Conservation (phyloP, 2,888 invertebrate genomes). For the Dasypolia templi region DNA sequence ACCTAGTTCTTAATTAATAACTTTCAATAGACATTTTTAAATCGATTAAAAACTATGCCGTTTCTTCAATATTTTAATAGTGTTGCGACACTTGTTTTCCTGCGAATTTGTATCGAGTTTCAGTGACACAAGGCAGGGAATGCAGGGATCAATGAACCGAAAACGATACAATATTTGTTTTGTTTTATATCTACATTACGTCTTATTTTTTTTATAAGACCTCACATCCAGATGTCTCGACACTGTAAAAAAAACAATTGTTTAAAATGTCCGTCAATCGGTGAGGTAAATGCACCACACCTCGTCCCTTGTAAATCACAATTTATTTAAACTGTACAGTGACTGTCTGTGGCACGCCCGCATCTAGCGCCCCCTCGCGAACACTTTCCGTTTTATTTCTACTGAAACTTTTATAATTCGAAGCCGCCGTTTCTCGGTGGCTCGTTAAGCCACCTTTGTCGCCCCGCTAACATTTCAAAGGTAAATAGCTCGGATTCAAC, state of each 20-base stretch:
- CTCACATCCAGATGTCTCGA: conserved; percentile 24
- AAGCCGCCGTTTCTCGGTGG: conserved; percentile 72
- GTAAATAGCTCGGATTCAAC: conserved; percentile 79
- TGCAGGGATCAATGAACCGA: too few relatives aligned
- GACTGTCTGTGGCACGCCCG: conserved; percentile 66
- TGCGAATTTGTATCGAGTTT: background rate
- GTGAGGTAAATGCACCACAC: conserved; percentile 63
- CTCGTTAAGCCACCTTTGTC: conserved; percentile 84
- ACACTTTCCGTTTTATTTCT: conserved; percentile 74
- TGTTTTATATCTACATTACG: background rate
- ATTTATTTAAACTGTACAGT: conserved; percentile 71
- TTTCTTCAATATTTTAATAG: background rate
- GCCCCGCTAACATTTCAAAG: conserved; percentile 73
- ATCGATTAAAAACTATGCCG: background rate
- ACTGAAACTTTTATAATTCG: conserved; percentile 76
- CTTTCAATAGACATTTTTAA: background rate
- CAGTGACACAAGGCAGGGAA: too few relatives aligned
- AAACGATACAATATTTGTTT: background rate
- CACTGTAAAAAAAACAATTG: conserved; percentile 19
- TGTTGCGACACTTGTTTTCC: background rate
- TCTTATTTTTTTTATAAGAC: background rate
- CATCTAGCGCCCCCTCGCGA: conserved; percentile 65
- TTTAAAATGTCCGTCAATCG: conserved; percentile 45
- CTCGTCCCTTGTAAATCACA: conserved; percentile 67
- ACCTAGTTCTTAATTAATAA: conserved; percentile 4